Conservation (phyloP, 2,113 vertebrate genomes). For the Hippolais icterina region DNA sequence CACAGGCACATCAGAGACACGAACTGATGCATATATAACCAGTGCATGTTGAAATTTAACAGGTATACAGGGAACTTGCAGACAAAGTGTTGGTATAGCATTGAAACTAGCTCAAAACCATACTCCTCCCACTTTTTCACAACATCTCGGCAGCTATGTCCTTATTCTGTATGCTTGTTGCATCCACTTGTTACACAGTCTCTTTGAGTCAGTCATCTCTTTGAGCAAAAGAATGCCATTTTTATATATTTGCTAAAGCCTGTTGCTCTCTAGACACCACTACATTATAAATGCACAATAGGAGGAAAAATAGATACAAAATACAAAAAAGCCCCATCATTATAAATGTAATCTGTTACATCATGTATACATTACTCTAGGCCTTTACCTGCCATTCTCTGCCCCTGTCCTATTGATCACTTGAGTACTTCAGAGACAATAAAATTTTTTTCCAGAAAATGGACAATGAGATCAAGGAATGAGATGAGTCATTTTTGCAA, state of each 20-base stretch:
- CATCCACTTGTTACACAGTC: background rate
- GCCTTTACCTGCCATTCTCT: background rate
- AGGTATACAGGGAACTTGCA: background rate
- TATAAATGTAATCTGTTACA: background rate
- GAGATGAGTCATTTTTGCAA: background rate
- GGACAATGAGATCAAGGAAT: background rate
- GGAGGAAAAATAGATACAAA: background rate
- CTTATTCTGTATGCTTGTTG: background rate
- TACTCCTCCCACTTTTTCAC: background rate
- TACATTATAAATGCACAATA: background rate
- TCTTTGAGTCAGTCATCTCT: background rate
- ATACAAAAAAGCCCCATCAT: fast-evolving
- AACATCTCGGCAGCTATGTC: background rate
- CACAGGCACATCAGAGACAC: background rate
- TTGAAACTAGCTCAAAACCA: background rate
- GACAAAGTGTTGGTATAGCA: background rate
- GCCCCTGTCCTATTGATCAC: background rate
- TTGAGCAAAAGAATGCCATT: background rate
- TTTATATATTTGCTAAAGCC: background rate
- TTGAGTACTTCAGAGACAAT: background rate
- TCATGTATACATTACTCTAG: background rate
- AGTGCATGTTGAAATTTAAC: background rate
- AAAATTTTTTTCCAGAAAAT: background rate
- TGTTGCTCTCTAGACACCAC: background rate
- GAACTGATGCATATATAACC: background rate